Percentiles rank a stretch among this genome's conserved stretches.
Conservation (phyloP, 2,113 vertebrate species). For the Dipodomys spectabilis region DNA sequence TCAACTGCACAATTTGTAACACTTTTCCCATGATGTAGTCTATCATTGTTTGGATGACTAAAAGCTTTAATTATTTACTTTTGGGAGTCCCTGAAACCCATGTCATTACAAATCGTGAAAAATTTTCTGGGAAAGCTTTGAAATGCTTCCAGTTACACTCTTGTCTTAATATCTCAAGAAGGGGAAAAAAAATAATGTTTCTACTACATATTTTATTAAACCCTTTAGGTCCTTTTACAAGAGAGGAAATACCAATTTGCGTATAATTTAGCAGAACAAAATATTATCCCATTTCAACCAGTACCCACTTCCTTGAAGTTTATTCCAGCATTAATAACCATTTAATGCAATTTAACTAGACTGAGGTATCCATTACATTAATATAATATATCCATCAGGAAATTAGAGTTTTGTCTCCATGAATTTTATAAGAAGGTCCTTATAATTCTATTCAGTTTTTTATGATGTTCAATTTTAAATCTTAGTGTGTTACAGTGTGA, state of each 20-base stretch:
- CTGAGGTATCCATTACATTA: constrained; percentile 92
- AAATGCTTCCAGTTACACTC: constrained; percentile 87
- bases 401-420: constrained; percentile 92
- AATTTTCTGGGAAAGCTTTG: constrained; percentile 88
- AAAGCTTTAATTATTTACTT: constrained; percentile 82
- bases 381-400: constrained; percentile 92
- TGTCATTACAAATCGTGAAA: constrained; percentile 74
- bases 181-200: constrained; percentile 85
- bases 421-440: constrained; percentile 89
- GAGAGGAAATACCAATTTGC: constrained; percentile 92
- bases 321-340: constrained; percentile 93
- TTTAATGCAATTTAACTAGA: constrained; percentile 93
- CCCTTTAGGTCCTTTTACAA: constrained; percentile 91
- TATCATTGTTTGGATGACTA: constrained; percentile 71
- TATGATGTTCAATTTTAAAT: constrained; percentile 87
- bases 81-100: constrained; percentile 76
- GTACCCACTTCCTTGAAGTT: constrained; percentile 92
- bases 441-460: constrained; percentile 88
- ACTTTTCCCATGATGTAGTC: constrained; percentile 67
- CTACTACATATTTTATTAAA: constrained; percentile 90
- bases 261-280: constrained; percentile 92
- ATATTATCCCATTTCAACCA: constrained; percentile 92
- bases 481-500: constrained; percentile 80
- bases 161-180: constrained; percentile 86
- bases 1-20: constrained; percentile 52